phyloP scores from a whole-genome alignment of 92 coral and sea anemone species.

The Paramuricea clavata region DNA sequence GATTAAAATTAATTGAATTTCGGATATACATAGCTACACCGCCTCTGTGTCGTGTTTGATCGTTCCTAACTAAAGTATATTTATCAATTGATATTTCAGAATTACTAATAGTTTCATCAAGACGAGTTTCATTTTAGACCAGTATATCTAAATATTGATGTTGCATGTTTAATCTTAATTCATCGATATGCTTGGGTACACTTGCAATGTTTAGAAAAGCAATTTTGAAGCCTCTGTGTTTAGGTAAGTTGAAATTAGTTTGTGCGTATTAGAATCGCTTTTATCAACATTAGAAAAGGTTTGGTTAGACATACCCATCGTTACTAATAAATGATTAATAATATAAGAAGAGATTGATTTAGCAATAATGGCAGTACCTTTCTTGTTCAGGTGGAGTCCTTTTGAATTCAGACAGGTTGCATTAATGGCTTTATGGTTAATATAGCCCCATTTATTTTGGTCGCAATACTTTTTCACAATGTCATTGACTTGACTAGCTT shows the following conservation, averaged over 20 bases:
- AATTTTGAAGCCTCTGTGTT: slow-evolving; percentile 36
- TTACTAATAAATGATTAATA: background rate
- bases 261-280: background rate
- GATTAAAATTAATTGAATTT: background rate
- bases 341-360: background rate
- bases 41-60: background rate
- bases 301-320: background rate
- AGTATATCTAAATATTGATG: background rate
- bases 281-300: background rate
- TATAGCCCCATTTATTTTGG: slow-evolving; percentile 13
- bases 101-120: background rate
- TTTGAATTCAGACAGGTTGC: background rate
- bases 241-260: slow-evolving; percentile 4
- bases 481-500: slow-evolving; percentile 48
- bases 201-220: slow-evolving; percentile 35
- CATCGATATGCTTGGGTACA: slow-evolving; percentile 36
- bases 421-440: slow-evolving; percentile 17
- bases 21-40: background rate
- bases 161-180: background rate
- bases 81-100: background rate
- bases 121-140: no score
- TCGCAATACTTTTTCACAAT: background rate
- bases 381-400: background rate
- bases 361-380: background rate
- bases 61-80: background rate